phyloP scores from a whole-genome alignment of 2,888 invertebrate genomes.

The Acleris holmiana region DNA sequence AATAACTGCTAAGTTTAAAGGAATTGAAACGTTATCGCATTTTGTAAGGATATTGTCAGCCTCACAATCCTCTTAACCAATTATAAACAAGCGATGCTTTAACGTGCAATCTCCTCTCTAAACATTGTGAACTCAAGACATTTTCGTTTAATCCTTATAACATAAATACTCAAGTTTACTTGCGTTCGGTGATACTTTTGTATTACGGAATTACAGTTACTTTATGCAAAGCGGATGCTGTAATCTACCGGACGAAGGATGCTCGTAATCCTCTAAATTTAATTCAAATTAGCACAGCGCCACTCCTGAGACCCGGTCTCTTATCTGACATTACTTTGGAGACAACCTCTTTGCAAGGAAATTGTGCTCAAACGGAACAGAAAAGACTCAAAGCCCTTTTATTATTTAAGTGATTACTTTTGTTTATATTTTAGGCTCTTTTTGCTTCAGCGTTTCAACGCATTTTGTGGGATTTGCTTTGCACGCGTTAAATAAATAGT shows the following conservation, averaged over 20 bases:
- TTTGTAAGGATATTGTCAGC: no score
- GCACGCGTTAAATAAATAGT: no score
- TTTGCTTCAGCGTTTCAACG: conserved; percentile 1
- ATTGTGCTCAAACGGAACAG: conserved; percentile 36
- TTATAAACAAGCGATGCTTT: conserved; percentile 20
- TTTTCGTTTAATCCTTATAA: conserved; percentile 10
- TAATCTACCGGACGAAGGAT: conserved; percentile 49
- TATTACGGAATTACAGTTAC: conserved; percentile 32
- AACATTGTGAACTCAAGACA: conserved; percentile 20
- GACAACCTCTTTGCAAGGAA: conserved; percentile 44
- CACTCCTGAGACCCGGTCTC: conserved; percentile 46
- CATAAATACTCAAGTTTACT: conserved; percentile 39
- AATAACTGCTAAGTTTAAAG: no score
- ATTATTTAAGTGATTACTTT: conserved; percentile 38
- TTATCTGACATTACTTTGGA: conserved; percentile 48
- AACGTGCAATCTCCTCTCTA: conserved; percentile 16
- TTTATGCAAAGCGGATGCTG: conserved; percentile 41
- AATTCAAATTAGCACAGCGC: conserved; percentile 63
- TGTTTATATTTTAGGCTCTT: conserved; percentile 29
- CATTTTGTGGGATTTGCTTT: background rate
- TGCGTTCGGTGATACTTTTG: conserved; percentile 28
- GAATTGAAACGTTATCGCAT: no score
- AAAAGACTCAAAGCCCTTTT: conserved; percentile 35
- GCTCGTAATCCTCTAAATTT: conserved; percentile 59
- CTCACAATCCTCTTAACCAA: background rate